phyloP scores from a whole-genome alignment of 2,797 vertebrate species.

The Hafferia zeledoni region DNA sequence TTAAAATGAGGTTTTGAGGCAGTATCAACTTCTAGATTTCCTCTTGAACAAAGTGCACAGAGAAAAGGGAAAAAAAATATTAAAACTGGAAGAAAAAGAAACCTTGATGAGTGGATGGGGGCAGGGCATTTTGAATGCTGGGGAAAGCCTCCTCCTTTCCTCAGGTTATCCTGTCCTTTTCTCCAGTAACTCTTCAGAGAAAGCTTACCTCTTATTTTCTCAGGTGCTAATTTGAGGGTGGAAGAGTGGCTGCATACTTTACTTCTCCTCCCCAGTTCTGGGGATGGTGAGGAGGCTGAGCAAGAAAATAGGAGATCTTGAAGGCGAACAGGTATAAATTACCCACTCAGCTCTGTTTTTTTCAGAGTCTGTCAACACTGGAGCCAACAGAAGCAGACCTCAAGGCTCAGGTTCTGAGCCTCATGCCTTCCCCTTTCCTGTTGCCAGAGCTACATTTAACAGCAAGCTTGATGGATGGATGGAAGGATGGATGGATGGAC shows the following conservation, averaged over 20 bases:
- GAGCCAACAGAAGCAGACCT: background rate
- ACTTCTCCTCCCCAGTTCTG: background rate
- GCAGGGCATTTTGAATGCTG: background rate
- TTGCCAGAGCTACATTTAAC: background rate
- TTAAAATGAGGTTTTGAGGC: background rate
- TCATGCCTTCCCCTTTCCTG: background rate
- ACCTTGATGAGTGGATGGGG: background rate
- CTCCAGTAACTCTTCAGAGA: background rate
- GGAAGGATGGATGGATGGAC: background rate
- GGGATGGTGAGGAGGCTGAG: background rate
- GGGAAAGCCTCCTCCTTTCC: background rate
- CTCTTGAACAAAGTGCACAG: background rate
- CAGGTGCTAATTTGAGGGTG: background rate
- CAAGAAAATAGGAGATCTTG: background rate
- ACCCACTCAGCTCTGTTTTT: background rate
- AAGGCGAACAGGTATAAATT: background rate
- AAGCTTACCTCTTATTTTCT: background rate
- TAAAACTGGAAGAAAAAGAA: background rate
- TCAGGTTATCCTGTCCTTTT: background rate
- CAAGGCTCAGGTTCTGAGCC: background rate
- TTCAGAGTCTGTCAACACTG: background rate
- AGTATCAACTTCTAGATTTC: background rate
- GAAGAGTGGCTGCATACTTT: background rate
- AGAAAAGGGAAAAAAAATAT: background rate
- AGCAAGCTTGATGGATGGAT: background rate